These are phyloP conservation scores for Nowickia ferox DNA, from an alignment of 2,888 invertebrate species.

Conservation along the genomic window DNA sequence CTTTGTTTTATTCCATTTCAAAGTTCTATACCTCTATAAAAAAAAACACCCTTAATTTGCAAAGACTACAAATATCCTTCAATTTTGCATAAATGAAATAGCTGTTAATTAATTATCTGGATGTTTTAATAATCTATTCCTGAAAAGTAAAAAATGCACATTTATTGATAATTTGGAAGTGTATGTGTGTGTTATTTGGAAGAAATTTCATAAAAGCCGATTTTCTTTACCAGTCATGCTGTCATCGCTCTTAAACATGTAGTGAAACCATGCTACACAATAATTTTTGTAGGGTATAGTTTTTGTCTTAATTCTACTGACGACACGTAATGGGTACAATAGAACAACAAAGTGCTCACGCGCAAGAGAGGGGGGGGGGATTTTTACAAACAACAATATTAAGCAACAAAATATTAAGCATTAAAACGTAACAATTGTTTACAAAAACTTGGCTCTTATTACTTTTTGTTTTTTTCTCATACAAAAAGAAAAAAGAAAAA, in stretches of 20 bases:
- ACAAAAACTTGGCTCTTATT: slow-evolving; percentile 22
- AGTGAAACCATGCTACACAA: neutral
- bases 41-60: no score
- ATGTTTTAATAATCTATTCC: no score
- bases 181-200: no score
- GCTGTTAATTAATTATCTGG: no score
- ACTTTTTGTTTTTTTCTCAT: slow-evolving; percentile 6
- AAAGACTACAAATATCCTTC: no score
- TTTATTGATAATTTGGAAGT: no score
- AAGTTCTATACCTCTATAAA: no score
- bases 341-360: slow-evolving; percentile 25
- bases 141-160: no score
- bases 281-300: slow-evolving; percentile 14
- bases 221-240: no score
- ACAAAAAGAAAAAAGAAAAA: neutral
- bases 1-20: no score
- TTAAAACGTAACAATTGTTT: slow-evolving; percentile 35
- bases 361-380: slow-evolving; percentile 19
- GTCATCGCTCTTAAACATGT: neutral
- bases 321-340: slow-evolving; percentile 44
- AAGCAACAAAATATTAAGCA: slow-evolving; percentile 8
- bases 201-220: no score
- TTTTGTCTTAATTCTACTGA: slow-evolving; percentile 22
- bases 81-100: no score
- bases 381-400: neutral